Evolutionary conservation across 2,797 vertebrate species (phyloP).

Genomic region (Petrocephalus schoutedeni): DNA sequence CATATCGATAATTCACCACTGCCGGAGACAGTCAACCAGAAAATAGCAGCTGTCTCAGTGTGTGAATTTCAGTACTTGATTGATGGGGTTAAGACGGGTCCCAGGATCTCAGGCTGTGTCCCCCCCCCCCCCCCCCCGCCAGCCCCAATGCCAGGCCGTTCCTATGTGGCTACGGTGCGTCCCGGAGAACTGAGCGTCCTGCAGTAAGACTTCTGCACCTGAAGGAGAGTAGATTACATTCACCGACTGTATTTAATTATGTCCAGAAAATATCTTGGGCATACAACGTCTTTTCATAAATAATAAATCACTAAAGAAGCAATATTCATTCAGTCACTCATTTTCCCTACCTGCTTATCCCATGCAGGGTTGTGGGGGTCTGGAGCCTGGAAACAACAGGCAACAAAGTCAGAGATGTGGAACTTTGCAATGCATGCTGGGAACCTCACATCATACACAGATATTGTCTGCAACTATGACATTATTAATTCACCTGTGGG

Average conservation of each 20-base stretch:
- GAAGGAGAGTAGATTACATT: background rate
- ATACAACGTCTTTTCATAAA: conserved; percentile 10
- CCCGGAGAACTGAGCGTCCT: background rate
- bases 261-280: conserved; percentile 1
- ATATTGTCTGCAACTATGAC: background rate
- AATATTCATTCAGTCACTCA: background rate
- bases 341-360: background rate
- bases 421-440: conserved; percentile 8
- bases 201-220: background rate
- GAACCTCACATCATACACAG: background rate
- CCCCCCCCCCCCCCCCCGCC: background rate
- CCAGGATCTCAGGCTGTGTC: background rate
- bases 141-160: background rate
- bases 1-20: background rate
- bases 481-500: background rate
- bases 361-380: background rate
- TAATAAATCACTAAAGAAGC: conserved; percentile 2
- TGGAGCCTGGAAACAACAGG: background rate
- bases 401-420: background rate
- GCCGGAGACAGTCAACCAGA: background rate
- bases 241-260: background rate
- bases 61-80: background rate
- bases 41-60: background rate
- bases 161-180: background rate
- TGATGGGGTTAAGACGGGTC: background rate